Percentiles rank a stretch among this genome's conserved stretches.
Evolutionary conservation across 2,888 invertebrate genomes (phyloP).

Genomic region (Scaptomyza flava): DNA sequence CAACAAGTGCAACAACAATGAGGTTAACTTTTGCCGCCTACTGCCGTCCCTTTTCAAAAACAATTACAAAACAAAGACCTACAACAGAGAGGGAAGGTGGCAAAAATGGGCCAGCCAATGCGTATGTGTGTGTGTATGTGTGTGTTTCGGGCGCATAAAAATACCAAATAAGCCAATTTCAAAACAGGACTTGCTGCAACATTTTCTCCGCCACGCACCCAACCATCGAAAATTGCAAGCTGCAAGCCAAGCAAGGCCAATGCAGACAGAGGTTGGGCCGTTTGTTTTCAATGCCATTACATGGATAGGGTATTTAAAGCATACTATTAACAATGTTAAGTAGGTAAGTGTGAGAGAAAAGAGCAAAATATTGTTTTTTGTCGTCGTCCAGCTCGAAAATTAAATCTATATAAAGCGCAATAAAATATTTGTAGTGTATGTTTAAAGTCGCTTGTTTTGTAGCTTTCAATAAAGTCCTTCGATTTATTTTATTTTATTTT

Average conservation of each 20-base stretch:
- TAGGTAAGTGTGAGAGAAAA: too few relatives aligned
- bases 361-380: too few relatives aligned
- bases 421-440: conserved; percentile 13
- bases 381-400: too few relatives aligned
- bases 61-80: conserved; percentile 78
- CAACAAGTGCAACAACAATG: conserved; percentile 60
- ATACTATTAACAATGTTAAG: conserved; percentile 26
- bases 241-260: conserved; percentile 7
- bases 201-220: conserved; percentile 8
- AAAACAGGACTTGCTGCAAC: conserved; percentile 70
- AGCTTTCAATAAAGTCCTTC: conserved; percentile 11
- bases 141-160: conserved; percentile 62
- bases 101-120: conserved; percentile 2
- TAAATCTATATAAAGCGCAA: too few relatives aligned
- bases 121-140: conserved; percentile 17
- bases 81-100: conserved; percentile 25
- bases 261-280: conserved; percentile 21
- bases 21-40: conserved; percentile 77
- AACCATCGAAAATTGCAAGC: neutral
- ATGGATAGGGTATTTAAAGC: conserved; percentile 4
- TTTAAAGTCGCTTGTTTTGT: neutral
- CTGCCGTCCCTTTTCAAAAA: conserved; percentile 68
- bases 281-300: conserved; percentile 49
- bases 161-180: conserved; percentile 79
- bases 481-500: conserved; percentile 20